Percentiles rank a stretch among this genome's conserved stretches.
These are phyloP conservation scores for Chrysolina haemoptera DNA, from an alignment of 2,888 invertebrate genomes.

Conservation along the genomic window DNA sequence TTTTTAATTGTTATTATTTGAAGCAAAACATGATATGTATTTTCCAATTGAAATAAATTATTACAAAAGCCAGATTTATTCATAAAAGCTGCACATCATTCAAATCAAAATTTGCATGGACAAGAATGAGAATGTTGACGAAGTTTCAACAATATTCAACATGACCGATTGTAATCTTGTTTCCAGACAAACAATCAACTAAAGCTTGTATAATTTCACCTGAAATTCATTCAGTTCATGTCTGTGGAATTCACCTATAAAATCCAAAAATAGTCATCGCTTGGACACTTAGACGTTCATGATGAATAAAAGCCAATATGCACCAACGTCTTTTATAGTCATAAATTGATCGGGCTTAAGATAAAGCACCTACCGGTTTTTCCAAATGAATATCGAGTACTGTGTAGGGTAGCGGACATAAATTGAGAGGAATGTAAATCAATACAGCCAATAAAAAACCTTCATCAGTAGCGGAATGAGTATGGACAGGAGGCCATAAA, in stretches of 20 bases:
- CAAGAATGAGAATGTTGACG: no score
- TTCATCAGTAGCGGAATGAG: conserved; percentile 38
- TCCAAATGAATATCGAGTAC: conserved; percentile 14
- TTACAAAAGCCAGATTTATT: no score
- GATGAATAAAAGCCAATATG: conserved; percentile 14
- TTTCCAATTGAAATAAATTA: no score
- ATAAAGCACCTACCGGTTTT: conserved; percentile 23
- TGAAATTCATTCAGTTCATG: not conserved
- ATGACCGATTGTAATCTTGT: no score
- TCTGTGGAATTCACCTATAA: not conserved
- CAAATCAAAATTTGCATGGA: no score
- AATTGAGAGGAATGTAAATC: conserved; percentile 41
- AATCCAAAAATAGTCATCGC: not conserved
- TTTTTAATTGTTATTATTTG: no score
- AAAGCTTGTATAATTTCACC: no score
- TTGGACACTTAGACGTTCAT: not conserved
- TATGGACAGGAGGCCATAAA: conserved; percentile 43
- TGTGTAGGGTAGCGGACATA: conserved; percentile 12
- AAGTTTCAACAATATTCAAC: no score
- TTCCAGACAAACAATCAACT: no score
- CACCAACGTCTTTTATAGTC: conserved; percentile 1
- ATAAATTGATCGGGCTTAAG: conserved; percentile 14
- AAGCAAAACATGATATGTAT: no score
- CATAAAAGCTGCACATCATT: no score
- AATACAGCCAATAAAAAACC: conserved; percentile 44